Evolutionary conservation across 2,797 vertebrate genomes (phyloP), one percentile per base, ranked within the genome.

Genomic region (Alosa sapidissima): DNA sequence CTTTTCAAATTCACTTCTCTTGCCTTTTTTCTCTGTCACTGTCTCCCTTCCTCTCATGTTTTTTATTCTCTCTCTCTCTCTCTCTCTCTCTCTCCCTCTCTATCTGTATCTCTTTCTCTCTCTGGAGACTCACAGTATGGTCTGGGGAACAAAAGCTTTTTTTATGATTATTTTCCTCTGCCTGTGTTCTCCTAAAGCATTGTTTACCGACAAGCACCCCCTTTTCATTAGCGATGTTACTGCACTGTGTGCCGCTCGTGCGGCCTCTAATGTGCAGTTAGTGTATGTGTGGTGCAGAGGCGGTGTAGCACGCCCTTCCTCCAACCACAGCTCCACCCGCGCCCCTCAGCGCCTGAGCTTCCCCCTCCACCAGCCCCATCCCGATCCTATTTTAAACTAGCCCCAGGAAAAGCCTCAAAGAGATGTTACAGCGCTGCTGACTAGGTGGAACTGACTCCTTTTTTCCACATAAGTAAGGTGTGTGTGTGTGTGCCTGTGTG

Each of bases 1-100:
- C 91, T 88, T 94, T 93, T 91, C 89, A 89, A 94, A 60, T 94
- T 92, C 88, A 87, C 92, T 90, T 85, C 87, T 90, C 84, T 81
- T 87, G 45, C 11, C 41, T 81, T 89, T 87, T 84, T 83, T 72
- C 89, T 83, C 21, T 24, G 49, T 2, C 21, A 16, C 84, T 87
- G 87, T 87, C 87, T 65, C 81, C 28, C 55, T 51, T 48, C 9
- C 55, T 81, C 41, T 83, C 48, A 60, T 51, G 41, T 85, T 68
- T 81, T n/a, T 85, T 58, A 28, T 28, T 83, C 9, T 1, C 55
- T 85, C 51, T 68, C 55, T 41, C 68, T 14, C 13, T 78, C 14
- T 78, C 13, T 36, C 6, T 47, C 68, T 75, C 14, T 6, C 33
- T 45, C n/a, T 19, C n/a, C 16, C 10, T 16, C 28, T 72, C 7